phyloP scores from a whole-genome alignment of 2,888 invertebrate species.

The Epinotia nisella region DNA sequence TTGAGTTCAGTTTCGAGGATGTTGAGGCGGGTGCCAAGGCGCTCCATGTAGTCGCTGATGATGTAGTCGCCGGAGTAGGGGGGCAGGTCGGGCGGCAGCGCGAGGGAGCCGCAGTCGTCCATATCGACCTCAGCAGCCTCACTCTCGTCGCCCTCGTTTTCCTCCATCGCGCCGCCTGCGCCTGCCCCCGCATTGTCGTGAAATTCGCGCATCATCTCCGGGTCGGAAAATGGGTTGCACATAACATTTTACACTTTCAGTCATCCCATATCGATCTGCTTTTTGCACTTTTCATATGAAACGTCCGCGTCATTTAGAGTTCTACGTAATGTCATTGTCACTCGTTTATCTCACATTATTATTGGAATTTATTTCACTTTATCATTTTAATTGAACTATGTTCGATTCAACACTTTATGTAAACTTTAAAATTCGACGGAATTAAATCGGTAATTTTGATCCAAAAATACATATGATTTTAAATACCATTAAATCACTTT shows the following conservation, averaged over 20 bases:
- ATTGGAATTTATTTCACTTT: constrained; percentile 63
- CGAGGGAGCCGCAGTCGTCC: constrained; percentile 83
- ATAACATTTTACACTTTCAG: constrained; percentile 82
- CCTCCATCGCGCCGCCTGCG: constrained; percentile 82
- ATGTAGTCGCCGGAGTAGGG: constrained; percentile 89
- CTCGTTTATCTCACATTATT: constrained; percentile 66
- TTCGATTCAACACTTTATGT: constrained; percentile 65
- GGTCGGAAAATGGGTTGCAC: constrained; percentile 73
- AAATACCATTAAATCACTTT: constrained; percentile 69
- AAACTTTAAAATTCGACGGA: constrained; percentile 81
- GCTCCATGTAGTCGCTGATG: constrained; percentile 96
- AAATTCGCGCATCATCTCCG: constrained; percentile 84
- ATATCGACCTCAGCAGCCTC: constrained; percentile 83
- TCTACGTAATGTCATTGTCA: constrained; percentile 70
- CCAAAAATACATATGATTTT: constrained; percentile 77
- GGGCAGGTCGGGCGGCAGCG: constrained; percentile 80
- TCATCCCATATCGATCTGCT: constrained; percentile 84
- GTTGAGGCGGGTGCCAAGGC: constrained; percentile 93
- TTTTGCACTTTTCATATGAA: constrained; percentile 73
- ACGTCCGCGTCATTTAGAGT: constrained; percentile 62
- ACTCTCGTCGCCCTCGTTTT: constrained; percentile 83
- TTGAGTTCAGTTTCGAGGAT: constrained; percentile 95
- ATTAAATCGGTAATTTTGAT: constrained; percentile 70
- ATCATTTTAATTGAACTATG: constrained; percentile 52
- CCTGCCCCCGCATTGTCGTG: constrained; percentile 81